Evolutionary conservation across 2,888 invertebrate species (phyloP), one percentile per base, ranked within the genome.

Genomic region (Lasioglossum figueresi): DNA sequence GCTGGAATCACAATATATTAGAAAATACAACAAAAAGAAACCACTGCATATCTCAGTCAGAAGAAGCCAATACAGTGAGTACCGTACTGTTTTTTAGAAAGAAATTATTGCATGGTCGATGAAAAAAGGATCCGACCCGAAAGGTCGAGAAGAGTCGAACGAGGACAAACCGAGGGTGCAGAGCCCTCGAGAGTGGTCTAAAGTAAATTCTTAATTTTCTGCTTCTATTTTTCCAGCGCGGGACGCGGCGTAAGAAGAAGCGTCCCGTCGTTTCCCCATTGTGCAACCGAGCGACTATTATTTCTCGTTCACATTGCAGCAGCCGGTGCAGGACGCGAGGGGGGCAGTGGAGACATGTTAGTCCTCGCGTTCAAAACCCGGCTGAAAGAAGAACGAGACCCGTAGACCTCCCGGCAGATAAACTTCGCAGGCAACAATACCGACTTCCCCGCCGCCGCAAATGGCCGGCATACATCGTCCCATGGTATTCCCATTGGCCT

Each of bases 261-360:
- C 31, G 16, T 63, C 63, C 63, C 31, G 16, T 16, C 14, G 27
- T 63, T 31, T 59, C 16, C 27, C 63, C 63, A 63, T 63, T 63
- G 63, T 63, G 31, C 27, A 63, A 63, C 63, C 63, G 63, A 63
- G 31, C 63, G 63, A 31, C 63, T 63, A 63, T 63, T 31, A 63
- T 63, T 63, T 31, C 63, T 31, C 16, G 63, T 27, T 16, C 63
- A 27, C 27, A 59, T 59, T 16, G 59, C 27, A 27, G 14, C 59
- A 27, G 59, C 59, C 59, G 27, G 59, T 27, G 27, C 5, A 5
- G 27, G 27, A 16, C 16, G 27, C 14, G 31, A n/a, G 31, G 63
- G 31, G 2, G 16, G 16, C 16, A 31, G 63, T 2, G 63, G 63
- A 6, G 31, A 63, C 63, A 63, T 31, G 63, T 63, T 63, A 63